Conservation (phyloP, 2,888 invertebrate species). For the Salticus scenicus region DNA sequence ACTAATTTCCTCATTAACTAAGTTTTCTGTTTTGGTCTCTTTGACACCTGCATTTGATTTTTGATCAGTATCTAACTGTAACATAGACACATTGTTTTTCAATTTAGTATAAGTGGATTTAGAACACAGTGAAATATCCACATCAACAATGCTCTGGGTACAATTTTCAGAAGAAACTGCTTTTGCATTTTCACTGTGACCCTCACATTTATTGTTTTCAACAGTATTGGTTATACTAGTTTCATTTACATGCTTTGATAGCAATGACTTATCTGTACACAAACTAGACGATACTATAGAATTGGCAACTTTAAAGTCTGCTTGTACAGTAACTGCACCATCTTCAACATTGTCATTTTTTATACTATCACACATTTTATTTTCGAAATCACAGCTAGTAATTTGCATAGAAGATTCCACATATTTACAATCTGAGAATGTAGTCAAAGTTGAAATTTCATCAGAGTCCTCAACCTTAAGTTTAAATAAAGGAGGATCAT, state of each 20-base stretch:
- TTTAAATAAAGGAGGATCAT: too few relatives aligned
- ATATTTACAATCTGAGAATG: not conserved
- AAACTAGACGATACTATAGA: not conserved
- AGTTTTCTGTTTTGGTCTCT: not conserved
- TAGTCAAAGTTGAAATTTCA: not conserved
- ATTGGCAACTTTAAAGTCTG: not conserved
- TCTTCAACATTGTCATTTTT: not conserved
- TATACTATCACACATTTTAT: not conserved
- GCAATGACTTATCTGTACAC: too few relatives aligned
- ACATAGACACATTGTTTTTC: not conserved
- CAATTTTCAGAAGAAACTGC: not conserved
- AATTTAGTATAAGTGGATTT: not conserved
- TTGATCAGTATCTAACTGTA: not conserved
- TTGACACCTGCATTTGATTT: too few relatives aligned
- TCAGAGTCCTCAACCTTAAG: not conserved
- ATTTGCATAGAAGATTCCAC: not conserved
- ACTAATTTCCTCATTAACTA: not conserved
- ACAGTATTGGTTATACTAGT: not conserved
- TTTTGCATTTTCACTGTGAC: not conserved
- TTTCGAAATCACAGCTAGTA: slow-evolving; percentile 17
- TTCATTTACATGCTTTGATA: too few relatives aligned
- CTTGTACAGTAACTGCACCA: not conserved
- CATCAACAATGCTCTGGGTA: too few relatives aligned
- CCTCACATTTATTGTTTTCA: not conserved
- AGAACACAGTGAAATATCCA: too few relatives aligned